Base-by-base conservation (phyloP, 2,113 vertebrate species). In the Hyla sarda region DNA sequence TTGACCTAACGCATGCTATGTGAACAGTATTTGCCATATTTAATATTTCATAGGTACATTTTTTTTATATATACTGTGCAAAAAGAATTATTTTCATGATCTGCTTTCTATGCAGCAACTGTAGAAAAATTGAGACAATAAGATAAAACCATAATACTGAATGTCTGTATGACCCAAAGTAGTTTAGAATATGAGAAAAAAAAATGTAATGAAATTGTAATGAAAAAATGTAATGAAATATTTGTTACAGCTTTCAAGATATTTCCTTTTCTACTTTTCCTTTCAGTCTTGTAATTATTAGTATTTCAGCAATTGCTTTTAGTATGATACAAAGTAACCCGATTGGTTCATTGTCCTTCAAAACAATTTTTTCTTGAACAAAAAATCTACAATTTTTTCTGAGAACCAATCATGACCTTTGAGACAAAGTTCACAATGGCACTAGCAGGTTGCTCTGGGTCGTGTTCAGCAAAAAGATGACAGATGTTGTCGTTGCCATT, bases 391-490 rank as follows among this genome's bases (percentile, higher is more conserved):
- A 80, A 25, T 45, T 80, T 96, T 90, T 97, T 98, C 93, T 98
- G 97, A 83, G 95, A 93, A 73, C 90, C 93, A 56, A 97, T 94
- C 96, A 80, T 80, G 56, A 97, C 96, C 92, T 97, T 97, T 74
- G 95, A 97, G 89, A 99, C 96, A 2, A 99, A 99, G 95, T 96
- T 99, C 93, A 99, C 98, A 0, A 99, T 99, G 91, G 98, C 98
- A 2, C 92, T 94, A 87, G 98, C 98, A 0, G 98, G 98, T 91
- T 99, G 98, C 89, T 96, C 96, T 0, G 97, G 95, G 88, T 99
- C 98, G 86, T 98, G 93, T 94, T 99, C 98, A 0, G 98, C 97
- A n/a, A 99, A 99, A 87, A 99, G 97, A 92, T 99, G 98, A 90
- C 98, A 99, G 88, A 99, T 90, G 12, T 99, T 99, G 94, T 99